Percentiles rank a stretch among this genome's conserved stretches.
phyloP scores from a whole-genome alignment of 2,113 vertebrate genomes.

The Rousettus leschenaultii region DNA sequence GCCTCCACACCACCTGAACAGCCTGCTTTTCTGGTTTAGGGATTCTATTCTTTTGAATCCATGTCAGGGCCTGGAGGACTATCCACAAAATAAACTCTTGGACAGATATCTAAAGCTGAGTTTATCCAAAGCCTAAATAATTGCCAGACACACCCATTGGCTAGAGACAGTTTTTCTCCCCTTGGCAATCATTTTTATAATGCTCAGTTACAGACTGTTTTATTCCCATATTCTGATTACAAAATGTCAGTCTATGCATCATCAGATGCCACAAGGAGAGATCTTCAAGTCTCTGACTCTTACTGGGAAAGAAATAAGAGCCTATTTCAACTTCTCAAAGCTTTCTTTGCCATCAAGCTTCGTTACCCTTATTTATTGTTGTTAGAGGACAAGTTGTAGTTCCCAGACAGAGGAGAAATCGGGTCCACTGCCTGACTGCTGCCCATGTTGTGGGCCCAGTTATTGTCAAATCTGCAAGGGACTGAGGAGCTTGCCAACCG shows the following conservation, averaged over 20 bases:
- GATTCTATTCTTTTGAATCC: background rate
- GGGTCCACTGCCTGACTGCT: background rate
- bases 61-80: background rate
- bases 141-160: background rate
- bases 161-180: constrained; percentile 26
- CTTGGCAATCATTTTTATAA: background rate
- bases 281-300: background rate
- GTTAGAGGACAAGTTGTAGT: background rate
- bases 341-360: background rate
- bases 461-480: background rate
- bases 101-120: constrained; percentile 25
- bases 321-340: background rate
- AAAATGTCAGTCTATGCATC: background rate
- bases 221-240: constrained; percentile 36
- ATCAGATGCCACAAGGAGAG: background rate
- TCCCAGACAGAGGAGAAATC: background rate
- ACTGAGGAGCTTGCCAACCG: background rate
- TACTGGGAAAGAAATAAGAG: background rate
- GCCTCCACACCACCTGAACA: background rate
- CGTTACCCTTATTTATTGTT: background rate
- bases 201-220: background rate
- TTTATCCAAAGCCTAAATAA: constrained; percentile 43
- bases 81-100: constrained; percentile 22
- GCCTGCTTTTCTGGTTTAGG: constrained; percentile 21
- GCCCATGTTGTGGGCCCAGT: background rate